Percentiles rank a stretch among this genome's conserved stretches.
phyloP scores from a whole-genome alignment of 2,797 vertebrate genomes.

The Helarctos malayanus region DNA sequence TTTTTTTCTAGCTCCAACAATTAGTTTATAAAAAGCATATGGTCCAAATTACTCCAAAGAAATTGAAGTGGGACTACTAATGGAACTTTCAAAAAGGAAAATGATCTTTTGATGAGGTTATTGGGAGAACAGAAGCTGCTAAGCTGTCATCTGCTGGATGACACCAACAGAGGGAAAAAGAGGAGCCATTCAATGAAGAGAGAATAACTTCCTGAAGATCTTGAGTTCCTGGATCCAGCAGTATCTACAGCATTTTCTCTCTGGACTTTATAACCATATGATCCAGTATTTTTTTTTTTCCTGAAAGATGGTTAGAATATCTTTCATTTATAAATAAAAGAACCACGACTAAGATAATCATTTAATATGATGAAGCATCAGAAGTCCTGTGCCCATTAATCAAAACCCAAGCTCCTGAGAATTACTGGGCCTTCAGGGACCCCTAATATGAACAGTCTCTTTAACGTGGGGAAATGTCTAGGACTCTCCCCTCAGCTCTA shows the following conservation, averaged over 20 bases:
- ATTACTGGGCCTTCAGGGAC: background rate
- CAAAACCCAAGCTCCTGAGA: background rate
- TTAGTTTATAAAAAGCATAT: constrained; percentile 7
- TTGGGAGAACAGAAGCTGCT: background rate
- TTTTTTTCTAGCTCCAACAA: background rate
- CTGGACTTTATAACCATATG: background rate
- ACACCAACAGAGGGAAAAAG: background rate
- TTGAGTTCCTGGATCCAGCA: background rate
- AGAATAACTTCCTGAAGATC: background rate
- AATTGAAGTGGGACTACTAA: background rate
- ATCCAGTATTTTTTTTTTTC: background rate
- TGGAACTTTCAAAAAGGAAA: background rate
- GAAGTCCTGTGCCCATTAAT: background rate
- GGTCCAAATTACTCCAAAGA: background rate
- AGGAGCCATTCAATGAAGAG: background rate
- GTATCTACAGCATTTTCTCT: background rate
- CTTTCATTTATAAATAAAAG: constrained; percentile 28
- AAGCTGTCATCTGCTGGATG: background rate
- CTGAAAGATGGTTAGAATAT: background rate
- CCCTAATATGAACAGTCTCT: background rate
- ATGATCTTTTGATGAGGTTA: background rate
- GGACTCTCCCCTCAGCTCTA: background rate
- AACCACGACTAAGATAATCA: background rate
- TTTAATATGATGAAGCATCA: background rate
- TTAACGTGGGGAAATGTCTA: background rate